Conservation (phyloP, 2,113 vertebrate genomes). For the Synodontis membranacea region DNA sequence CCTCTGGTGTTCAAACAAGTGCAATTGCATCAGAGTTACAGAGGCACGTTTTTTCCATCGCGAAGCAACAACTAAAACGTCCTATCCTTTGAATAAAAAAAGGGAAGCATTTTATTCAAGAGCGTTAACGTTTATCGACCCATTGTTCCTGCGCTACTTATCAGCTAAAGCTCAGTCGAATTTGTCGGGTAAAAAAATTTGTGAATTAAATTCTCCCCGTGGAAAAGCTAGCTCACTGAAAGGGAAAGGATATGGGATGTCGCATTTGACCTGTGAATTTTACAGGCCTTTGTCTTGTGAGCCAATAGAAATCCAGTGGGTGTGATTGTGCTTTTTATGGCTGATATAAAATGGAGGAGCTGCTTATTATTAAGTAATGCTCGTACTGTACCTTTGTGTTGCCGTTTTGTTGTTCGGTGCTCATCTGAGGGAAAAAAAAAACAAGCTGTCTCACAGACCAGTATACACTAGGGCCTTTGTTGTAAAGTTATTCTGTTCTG, state of each 20-base stretch:
- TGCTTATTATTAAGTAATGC: neutral
- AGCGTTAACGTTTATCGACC: neutral
- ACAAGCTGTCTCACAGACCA: neutral
- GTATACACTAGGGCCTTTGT: neutral
- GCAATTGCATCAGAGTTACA: neutral
- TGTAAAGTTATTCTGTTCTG: neutral
- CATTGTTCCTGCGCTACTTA: no score
- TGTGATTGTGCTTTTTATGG: neutral
- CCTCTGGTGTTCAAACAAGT: neutral
- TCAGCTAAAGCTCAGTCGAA: no score
- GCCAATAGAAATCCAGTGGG: neutral
- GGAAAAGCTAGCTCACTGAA: neutral
- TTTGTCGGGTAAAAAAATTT: neutral
- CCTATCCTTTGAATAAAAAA: neutral
- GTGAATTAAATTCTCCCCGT: neutral
- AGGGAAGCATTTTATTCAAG: neutral
- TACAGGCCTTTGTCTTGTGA: neutral
- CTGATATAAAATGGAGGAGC: neutral
- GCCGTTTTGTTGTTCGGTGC: neutral
- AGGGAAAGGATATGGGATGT: neutral
- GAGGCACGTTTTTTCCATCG: neutral
- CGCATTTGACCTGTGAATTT: neutral
- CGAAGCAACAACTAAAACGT: neutral
- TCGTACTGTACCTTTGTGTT: neutral
- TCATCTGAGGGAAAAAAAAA: neutral